Base-by-base conservation (phyloP, 2,113 vertebrate species). In the Caloenas nicobarica region DNA sequence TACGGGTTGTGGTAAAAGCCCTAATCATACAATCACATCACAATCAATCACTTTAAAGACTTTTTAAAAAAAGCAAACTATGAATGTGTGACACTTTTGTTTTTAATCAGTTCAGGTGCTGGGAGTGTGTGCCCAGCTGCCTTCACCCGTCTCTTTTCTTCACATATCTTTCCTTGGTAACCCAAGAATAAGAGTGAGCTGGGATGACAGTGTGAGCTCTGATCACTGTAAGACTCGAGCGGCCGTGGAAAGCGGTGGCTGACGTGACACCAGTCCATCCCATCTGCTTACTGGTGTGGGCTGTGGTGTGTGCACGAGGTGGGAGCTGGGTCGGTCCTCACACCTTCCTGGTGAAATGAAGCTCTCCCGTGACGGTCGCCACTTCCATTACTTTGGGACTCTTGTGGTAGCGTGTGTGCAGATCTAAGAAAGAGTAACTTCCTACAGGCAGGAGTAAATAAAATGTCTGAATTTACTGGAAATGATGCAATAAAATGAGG, bases 1-100 rank as follows among this genome's bases (percentile, higher is more conserved):
- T 78, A 58, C 0, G 25, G 91, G 95, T 97, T 92, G 91, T 92
- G 96, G 91, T 90, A 81, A 66, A 70, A 97, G 93, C 84, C 95
- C 96, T 78, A 44, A 89, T 68, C 29, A 95, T 98, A 96, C 98
- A 98, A 98, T 98, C 98, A 96, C 94, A 16, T 97, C 95, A 95
- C 93, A 91, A 54, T 94, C 91, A 97, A 89, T 96, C 93, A 96
- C 95, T 91, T 79, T 31, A 81, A 95, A 81, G 72, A 92, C 91
- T 95, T 89, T 90, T 89, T 94, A 28, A 13, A 7, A 92, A 87
- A 62, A 65, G 85, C 91, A 97, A 96, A 85, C 72, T 33, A 88
- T 97, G 97, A 97, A 96, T 97, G 97, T 96, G 96, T 65, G 92
- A 95, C 95, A 97, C 94, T 17, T 93, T 97, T 97, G 94, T 78